phyloP scores from a whole-genome alignment of 2,888 invertebrate species.

The Eubasilissa splendida region DNA sequence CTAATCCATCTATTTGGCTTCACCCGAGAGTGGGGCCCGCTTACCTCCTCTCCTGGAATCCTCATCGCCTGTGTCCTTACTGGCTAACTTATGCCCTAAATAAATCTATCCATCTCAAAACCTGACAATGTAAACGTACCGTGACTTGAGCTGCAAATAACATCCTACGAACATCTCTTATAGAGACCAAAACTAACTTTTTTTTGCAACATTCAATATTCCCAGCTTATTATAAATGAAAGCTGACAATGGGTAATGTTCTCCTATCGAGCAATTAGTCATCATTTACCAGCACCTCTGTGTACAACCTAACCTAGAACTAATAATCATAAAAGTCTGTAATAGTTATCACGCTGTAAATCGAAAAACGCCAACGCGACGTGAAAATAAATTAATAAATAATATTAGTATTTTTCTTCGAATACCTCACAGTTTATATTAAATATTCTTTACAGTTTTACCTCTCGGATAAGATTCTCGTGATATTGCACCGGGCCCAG shows the following conservation, averaged over 20 bases:
- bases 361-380: constrained; percentile 41
- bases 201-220: constrained; percentile 34
- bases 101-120: constrained; percentile 52
- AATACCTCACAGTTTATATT: constrained; percentile 37
- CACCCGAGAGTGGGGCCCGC: constrained; percentile 26
- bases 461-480: constrained; percentile 23
- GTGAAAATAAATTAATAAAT: constrained; percentile 58
- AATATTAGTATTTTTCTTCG: constrained; percentile 45
- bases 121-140: constrained; percentile 1
- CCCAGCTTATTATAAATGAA: neutral
- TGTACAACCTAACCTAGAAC: constrained; percentile 38
- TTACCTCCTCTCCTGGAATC: constrained; percentile 20
- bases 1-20: constrained; percentile 40
- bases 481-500: constrained; percentile 2
- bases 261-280: constrained; percentile 21
- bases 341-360: constrained; percentile 41
- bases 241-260: neutral
- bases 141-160: constrained; percentile 36
- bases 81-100: constrained; percentile 49
- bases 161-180: constrained; percentile 28
- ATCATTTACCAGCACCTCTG: constrained; percentile 37
- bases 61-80: constrained; percentile 53
- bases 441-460: constrained; percentile 34
- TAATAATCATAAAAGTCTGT: constrained; percentile 42
- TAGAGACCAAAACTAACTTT: constrained; percentile 40